These are phyloP conservation scores for Micropterix aruncella DNA, from an alignment of 2,888 invertebrate species.

Conservation along the genomic window DNA sequence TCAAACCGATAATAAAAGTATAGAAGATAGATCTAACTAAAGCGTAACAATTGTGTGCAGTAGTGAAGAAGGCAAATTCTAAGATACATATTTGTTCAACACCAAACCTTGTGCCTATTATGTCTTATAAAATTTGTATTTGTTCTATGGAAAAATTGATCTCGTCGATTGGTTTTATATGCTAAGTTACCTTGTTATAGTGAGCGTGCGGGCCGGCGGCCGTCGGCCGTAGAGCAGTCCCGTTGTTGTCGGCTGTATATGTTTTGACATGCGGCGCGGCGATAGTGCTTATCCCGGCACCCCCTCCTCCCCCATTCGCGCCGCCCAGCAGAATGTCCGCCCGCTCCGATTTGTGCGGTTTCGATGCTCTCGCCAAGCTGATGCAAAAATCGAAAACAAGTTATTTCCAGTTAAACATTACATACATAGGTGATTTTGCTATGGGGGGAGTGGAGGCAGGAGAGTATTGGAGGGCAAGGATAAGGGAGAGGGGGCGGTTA, in stretches of 20 bases:
- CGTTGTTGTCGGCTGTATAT: slow-evolving; percentile 85
- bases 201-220: slow-evolving; percentile 70
- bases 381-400: slow-evolving; percentile 1
- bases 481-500: too few relatives aligned
- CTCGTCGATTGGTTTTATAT: too few relatives aligned
- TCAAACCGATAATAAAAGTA: too few relatives aligned
- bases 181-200: slow-evolving; percentile 75
- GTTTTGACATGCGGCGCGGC: slow-evolving; percentile 88
- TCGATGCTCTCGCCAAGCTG: slow-evolving; percentile 33
- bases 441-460: slow-evolving; percentile 17
- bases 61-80: too few relatives aligned
- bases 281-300: slow-evolving; percentile 38
- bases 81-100: too few relatives aligned
- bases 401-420: slow-evolving; percentile 4
- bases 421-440: slow-evolving; percentile 6
- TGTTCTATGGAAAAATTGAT: too few relatives aligned
- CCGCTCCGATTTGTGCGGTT: slow-evolving; percentile 11
- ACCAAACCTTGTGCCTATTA: too few relatives aligned
- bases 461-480: too few relatives aligned
- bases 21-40: too few relatives aligned
- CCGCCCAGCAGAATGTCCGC: not conserved
- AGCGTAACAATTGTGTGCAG: too few relatives aligned
- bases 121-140: too few relatives aligned
- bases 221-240: slow-evolving; percentile 60
- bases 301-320: slow-evolving; percentile 17